Base-by-base conservation (phyloP, 2,888 invertebrate genomes). In the Coelinius sp. region DNA sequence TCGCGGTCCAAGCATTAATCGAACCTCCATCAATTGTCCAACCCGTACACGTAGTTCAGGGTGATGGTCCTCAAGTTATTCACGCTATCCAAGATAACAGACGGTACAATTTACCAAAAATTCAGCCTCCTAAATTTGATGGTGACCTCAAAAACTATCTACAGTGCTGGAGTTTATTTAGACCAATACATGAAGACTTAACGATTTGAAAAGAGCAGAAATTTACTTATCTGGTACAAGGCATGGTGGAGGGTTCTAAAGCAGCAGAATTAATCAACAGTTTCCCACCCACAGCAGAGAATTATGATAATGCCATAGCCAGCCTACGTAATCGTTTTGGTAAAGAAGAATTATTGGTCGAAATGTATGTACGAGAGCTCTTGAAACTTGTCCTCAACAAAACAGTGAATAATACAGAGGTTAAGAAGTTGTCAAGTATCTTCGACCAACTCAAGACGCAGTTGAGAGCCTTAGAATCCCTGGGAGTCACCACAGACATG, bases 101-200 rank as follows among this genome's bases (percentile, higher is more conserved):
- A n/a, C 44, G 17, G 17, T 44, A 44, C n/a, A 6, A 44, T 44
- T 25, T 73, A 2, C 75, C 76, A 6, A 70, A 62, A 27, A 75
- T 79, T 10, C 76, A 83, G 27, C 63, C 81, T 3, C 41, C 25
- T 6, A 78, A 79, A 65, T 82, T 80, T 68, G 65, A 46, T 53
- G 81, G 80, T 8, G 72, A 79, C 12, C 38, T 79, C 2, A 64
- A 64, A 35, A 75, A 80, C 1, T 82, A 80, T 79, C 56, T 82
- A 14, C 68, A 69, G 1, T 83, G 82, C 67, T 83, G 81, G 80
- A 73, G 77, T 5, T 78, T 77, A 10, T 82, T 81, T 59, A 67
- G 74, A 22, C 80, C 80, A 63, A 80, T 82, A 7, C 70, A 83
- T 62, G 78, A 80, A n/a, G 78, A 80, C 46, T 59, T 24, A 35